phyloP scores from a whole-genome alignment of 2,888 invertebrate species.

The Megalurothrips usitatus region DNA sequence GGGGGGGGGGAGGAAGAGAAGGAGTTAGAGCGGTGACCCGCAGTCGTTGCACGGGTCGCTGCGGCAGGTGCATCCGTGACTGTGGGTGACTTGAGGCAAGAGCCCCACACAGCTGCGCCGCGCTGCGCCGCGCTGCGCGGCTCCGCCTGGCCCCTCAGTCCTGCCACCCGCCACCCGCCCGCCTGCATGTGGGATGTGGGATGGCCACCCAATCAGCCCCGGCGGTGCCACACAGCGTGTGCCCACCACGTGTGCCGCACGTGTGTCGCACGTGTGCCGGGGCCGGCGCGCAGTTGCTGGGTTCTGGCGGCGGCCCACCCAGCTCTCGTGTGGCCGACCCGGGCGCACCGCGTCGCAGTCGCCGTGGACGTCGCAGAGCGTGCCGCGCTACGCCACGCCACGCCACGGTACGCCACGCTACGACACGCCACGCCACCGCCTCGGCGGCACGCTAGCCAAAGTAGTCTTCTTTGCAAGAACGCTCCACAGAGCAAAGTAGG shows the following conservation, averaged over 20 bases:
- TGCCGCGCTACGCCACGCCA: background rate
- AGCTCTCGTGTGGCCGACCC: background rate
- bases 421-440: background rate
- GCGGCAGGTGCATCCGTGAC: slow-evolving; percentile 20
- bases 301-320: background rate
- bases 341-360: background rate
- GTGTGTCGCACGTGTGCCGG: too few relatives aligned
- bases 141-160: background rate
- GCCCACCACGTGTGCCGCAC: too few relatives aligned
- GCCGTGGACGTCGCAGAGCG: background rate
- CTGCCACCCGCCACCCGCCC: background rate
- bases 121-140: background rate
- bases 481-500: too few relatives aligned
- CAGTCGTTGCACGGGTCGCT: background rate
- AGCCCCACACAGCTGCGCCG: too few relatives aligned
- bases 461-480: too few relatives aligned
- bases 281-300: too few relatives aligned
- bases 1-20: background rate
- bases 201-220: background rate
- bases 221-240: too few relatives aligned
- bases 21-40: background rate
- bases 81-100: background rate
- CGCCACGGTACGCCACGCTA: background rate
- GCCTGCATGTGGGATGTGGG: background rate
- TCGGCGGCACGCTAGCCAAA: background rate